Evolutionary conservation across 2,888 invertebrate species (phyloP).

Genomic region (Drosophila mercatorum): DNA sequence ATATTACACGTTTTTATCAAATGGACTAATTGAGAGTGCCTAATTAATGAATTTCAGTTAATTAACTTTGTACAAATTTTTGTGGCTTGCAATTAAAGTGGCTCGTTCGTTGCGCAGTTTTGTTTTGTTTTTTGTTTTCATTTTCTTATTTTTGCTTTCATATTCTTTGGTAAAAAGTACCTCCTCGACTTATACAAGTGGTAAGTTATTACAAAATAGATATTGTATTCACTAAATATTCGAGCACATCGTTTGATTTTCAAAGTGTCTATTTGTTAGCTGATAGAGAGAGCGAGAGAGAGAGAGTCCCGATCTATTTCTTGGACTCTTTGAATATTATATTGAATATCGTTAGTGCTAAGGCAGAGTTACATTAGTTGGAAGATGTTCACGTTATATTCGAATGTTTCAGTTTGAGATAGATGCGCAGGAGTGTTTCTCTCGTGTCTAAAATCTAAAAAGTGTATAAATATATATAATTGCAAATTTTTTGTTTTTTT

Average conservation of each 20-base stretch:
- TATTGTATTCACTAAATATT: constrained; percentile 22
- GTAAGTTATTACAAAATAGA: constrained; percentile 71
- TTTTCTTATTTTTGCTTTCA: constrained; percentile 5
- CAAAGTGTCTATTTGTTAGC: constrained; percentile 8
- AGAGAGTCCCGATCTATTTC: constrained; percentile 4
- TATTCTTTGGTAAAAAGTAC: constrained; percentile 56
- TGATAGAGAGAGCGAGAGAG: constrained; percentile 14
- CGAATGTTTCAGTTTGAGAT: constrained; percentile 13
- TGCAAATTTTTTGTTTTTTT: constrained; percentile 34
- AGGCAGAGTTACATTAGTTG: constrained; percentile 72
- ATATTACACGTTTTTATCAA: constrained; percentile 58
- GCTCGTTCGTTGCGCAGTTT: constrained; percentile 57
- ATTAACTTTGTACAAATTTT: constrained; percentile 64
- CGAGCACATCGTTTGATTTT: constrained; percentile 27
- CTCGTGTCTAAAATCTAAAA: constrained; percentile 50
- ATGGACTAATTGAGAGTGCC: constrained; percentile 12
- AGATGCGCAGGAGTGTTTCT: constrained; percentile 32
- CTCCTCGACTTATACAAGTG: constrained; percentile 50
- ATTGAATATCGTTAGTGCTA: constrained; percentile 66
- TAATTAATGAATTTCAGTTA: constrained; percentile 29
- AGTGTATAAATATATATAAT: constrained; percentile 47
- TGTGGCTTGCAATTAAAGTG: constrained; percentile 48
- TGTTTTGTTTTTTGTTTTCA: constrained; percentile 17
- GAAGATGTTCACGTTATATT: constrained; percentile 65
- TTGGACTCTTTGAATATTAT: constrained; percentile 33